Percentiles rank a stretch among this genome's conserved stretches.
Conservation (phyloP, 2,888 invertebrate genomes). For the Oxytorus armatus region DNA sequence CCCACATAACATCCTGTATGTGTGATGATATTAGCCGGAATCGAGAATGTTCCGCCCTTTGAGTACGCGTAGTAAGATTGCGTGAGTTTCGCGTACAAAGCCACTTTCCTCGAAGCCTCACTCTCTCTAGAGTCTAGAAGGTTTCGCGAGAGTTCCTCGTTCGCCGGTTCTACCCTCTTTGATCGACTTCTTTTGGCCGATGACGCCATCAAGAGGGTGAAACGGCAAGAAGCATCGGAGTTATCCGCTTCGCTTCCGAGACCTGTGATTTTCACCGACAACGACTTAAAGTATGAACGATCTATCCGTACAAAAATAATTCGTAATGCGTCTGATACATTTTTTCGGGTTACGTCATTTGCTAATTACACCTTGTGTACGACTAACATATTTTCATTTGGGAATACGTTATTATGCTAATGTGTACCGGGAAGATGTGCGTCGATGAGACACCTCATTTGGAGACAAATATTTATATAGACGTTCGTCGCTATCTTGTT, state of each 20-base stretch:
- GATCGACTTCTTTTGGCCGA: constrained; percentile 10
- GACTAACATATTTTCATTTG: constrained; percentile 8
- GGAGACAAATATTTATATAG: constrained; percentile 26
- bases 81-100: constrained; percentile 47
- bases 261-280: not conserved
- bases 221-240: constrained; percentile 21
- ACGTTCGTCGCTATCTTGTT: constrained; percentile 23
- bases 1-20: constrained; percentile 1
- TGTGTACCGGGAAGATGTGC: not conserved
- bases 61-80: constrained; percentile 48
- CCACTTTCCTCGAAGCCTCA: constrained; percentile 47
- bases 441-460: not conserved
- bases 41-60: constrained; percentile 44
- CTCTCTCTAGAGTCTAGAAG: constrained; percentile 11
- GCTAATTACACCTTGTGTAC: not conserved
- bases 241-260: not conserved
- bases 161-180: not conserved
- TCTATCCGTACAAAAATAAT: constrained; percentile 32
- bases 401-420: constrained; percentile 31
- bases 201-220: not conserved
- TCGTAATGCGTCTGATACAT: constrained; percentile 1
- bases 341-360: constrained; percentile 6
- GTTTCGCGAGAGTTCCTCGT: constrained; percentile 47
- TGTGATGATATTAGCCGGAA: constrained; percentile 39
- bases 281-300: constrained; percentile 14